phyloP scores from a whole-genome alignment of 2,888 invertebrate species.

The Drosophila histrio region DNA sequence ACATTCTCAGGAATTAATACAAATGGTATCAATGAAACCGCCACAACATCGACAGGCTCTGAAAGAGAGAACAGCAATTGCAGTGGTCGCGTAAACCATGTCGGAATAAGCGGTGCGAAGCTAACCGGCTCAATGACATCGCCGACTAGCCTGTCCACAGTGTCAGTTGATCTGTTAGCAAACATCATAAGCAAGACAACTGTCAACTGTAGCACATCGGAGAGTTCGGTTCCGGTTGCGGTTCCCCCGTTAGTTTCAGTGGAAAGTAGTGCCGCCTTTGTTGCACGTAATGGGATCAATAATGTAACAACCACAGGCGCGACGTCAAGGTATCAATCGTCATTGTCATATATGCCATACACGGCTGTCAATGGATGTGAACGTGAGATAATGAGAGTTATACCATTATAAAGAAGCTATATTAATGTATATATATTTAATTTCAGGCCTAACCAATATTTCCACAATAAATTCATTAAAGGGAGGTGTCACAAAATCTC shows the following conservation, averaged over 20 bases:
- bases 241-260: conserved; percentile 17
- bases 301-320: neutral
- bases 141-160: conserved; percentile 8
- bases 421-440: neutral
- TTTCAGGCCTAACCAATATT: conserved; percentile 35
- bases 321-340: conserved; percentile 38
- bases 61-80: conserved; percentile 57
- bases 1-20: conserved; percentile 35
- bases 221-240: conserved; percentile 7
- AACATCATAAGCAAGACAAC: conserved; percentile 55
- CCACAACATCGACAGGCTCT: conserved; percentile 33
- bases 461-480: conserved; percentile 27
- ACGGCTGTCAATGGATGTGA: conserved; percentile 41
- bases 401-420: neutral
- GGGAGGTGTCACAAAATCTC: conserved; percentile 32
- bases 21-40: conserved; percentile 22
- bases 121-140: conserved; percentile 18
- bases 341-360: conserved; percentile 50
- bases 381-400: conserved; percentile 32
- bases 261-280: conserved; percentile 1
- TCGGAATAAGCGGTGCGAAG: conserved; percentile 18
- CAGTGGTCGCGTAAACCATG: conserved; percentile 46
- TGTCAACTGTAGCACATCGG: conserved; percentile 35
- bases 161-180: conserved; percentile 44
- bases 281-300: neutral